These are phyloP conservation scores for Alligator mississippiensis DNA, from an alignment of 2,113 vertebrate genomes.

Conservation along the genomic window DNA sequence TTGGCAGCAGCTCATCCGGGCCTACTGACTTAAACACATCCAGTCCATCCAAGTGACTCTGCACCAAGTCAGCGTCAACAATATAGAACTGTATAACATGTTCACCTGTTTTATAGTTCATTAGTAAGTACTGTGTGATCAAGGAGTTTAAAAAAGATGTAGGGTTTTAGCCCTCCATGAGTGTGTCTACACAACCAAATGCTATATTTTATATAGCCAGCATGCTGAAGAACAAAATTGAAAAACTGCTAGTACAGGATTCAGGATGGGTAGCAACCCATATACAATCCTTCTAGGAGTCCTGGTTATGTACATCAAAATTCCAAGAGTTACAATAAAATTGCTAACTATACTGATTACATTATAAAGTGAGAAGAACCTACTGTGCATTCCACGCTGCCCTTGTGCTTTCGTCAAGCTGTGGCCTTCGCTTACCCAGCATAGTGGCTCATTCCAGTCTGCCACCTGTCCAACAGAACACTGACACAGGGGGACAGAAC, in stretches of 20 bases:
- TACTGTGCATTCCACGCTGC: background rate
- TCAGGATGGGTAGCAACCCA: background rate
- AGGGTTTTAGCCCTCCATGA: background rate
- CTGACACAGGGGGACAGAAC: too few relatives aligned
- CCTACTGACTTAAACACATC: too few relatives aligned
- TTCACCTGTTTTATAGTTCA: background rate
- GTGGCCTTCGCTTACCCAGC: too few relatives aligned
- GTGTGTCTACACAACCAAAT: background rate
- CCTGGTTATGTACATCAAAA: background rate
- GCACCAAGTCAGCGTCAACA: too few relatives aligned
- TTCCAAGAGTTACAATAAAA: background rate
- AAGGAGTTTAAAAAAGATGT: background rate
- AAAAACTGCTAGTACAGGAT: background rate
- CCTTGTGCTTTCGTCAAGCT: too few relatives aligned
- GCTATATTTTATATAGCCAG: background rate
- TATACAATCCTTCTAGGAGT: background rate
- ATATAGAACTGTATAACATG: background rate
- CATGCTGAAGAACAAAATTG: background rate
- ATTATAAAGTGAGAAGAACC: background rate
- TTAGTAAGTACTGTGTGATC: background rate
- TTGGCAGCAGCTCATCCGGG: too few relatives aligned
- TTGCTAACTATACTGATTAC: background rate
- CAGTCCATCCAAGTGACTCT: too few relatives aligned
- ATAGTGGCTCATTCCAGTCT: too few relatives aligned
- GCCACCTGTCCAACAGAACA: too few relatives aligned